Percentiles rank a stretch among this genome's conserved stretches.
These are phyloP conservation scores for Heteronetta atricapilla DNA, from an alignment of 2,113 vertebrate genomes.

Conservation along the genomic window DNA sequence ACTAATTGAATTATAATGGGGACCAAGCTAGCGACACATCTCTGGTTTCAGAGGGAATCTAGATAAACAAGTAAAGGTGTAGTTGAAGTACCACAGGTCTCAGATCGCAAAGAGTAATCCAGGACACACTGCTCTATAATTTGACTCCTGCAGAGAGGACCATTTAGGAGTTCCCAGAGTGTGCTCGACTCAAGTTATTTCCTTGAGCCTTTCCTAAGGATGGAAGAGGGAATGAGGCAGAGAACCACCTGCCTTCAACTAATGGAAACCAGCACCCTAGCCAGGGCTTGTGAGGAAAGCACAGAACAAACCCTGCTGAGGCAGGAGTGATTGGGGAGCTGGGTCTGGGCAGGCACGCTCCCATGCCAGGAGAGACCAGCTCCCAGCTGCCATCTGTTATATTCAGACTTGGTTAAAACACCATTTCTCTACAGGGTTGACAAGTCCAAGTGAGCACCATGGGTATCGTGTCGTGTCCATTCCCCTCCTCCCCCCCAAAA, in stretches of 20 bases:
- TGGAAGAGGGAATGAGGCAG: neutral
- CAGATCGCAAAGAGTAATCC: neutral
- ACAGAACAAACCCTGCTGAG: neutral
- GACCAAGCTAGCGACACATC: neutral
- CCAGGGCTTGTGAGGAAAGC: neutral
- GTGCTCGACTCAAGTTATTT: neutral
- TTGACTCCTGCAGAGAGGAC: neutral
- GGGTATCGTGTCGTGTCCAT: no score
- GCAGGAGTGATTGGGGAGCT: fast-evolving
- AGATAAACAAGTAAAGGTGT: neutral
- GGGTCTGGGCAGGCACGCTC: neutral
- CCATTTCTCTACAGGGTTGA: neutral
- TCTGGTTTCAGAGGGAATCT: neutral
- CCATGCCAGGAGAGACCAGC: neutral
- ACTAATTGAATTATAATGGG: neutral
- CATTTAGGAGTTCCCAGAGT: neutral
- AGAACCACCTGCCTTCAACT: neutral
- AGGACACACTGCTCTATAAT: neutral
- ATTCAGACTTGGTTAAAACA: neutral
- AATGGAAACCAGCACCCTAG: neutral
- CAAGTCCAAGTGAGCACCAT: neutral
- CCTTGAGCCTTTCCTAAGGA: neutral
- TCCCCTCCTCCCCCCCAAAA: no score
- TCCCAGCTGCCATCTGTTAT: neutral
- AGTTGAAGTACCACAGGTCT: neutral